Percentiles rank a stretch among this genome's conserved stretches.
Evolutionary conservation across 2,888 invertebrate genomes (phyloP).

Genomic region (Leptopilina drosophilae): DNA sequence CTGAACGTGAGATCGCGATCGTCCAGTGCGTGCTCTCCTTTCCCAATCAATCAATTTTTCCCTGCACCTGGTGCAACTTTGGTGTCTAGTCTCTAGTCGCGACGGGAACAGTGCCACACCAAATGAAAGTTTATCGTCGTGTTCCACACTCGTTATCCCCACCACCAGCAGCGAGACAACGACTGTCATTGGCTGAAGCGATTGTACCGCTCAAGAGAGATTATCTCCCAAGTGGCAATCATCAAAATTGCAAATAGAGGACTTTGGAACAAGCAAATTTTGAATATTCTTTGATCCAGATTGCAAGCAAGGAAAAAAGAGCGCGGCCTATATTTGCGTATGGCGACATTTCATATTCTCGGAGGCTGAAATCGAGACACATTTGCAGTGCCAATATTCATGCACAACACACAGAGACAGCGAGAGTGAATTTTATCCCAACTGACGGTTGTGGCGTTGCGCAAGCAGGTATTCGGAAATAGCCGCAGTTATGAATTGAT

Average conservation of each 20-base stretch:
- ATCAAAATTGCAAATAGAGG: background rate
- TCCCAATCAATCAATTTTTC: too few relatives aligned
- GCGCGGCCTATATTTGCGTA: constrained; percentile 42
- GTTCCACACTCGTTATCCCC: constrained; percentile 18
- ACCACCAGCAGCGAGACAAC: constrained; percentile 21
- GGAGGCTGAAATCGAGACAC: constrained; percentile 33
- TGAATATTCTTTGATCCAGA: background rate
- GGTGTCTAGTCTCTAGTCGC: background rate
- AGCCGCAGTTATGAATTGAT: constrained; percentile 72
- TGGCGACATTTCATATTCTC: constrained; percentile 56
- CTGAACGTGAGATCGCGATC: constrained; percentile 62
- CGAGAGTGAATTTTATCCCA: constrained; percentile 12
- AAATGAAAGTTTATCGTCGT: constrained; percentile 34
- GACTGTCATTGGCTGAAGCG: constrained; percentile 31
- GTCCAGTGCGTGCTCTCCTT: constrained; percentile 3
- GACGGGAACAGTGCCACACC: constrained; percentile 28
- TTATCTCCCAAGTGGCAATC: constrained; percentile 15
- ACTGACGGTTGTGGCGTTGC: constrained; percentile 57
- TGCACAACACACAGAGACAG: background rate
- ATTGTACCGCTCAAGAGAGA: background rate
- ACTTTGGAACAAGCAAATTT: background rate
- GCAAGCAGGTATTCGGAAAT: constrained; percentile 72
- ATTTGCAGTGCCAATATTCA: background rate
- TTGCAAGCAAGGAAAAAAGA: background rate
- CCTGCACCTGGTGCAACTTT: too few relatives aligned